Evolutionary conservation across 2,888 invertebrate species (phyloP), one percentile per base, ranked within the genome.

Genomic region (Petrolisthes manimaculis): DNA sequence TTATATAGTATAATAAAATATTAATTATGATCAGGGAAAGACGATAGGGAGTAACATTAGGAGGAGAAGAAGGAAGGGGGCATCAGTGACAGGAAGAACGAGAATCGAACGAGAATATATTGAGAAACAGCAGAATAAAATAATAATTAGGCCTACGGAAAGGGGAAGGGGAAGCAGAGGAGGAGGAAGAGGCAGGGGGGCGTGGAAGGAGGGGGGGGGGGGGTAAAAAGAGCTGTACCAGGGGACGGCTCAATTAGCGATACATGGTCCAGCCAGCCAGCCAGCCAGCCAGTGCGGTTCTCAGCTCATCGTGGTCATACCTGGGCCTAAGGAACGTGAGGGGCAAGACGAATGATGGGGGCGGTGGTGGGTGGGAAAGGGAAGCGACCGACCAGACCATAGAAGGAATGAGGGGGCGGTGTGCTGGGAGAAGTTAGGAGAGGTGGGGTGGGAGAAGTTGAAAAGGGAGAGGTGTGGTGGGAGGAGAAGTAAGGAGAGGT

Each of bases 171-270:
- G 37, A 37, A 37, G 37, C 37, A 37, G 1, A 37, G 37, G 37
- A 37, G 37, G 37, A 56, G 55, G 21, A 77, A 54, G 53, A 55
- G 4, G n/a, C 54, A 4, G 54, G n/a, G n/a, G 54, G 54, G 9
- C n/a, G 9, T 80, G 21, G 56, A n/a, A 61, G 53, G 4, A 5
- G 24, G 21, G 56, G 55, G 21, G 21, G 21, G 3, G 3, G 18
- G 56, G 24, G 3, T 5, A 77, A 54, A 54, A 54, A 81, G 4
- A 75, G 75, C 53, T 24, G 54, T 80, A 86, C 71, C 69, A 54
- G 55, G 61, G 77, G 82, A 87, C 86, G 77, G 67, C 86, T 87
- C 86, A 87, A 87, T 87, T 87, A 87, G 83, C n/a, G 37, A 69
- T 71, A 85, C 69, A 37, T 69, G 77, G 85, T 69, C 85, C 61